Evolutionary conservation across 2,797 vertebrate species (phyloP).

Genomic region (Ara ararauna): DNA sequence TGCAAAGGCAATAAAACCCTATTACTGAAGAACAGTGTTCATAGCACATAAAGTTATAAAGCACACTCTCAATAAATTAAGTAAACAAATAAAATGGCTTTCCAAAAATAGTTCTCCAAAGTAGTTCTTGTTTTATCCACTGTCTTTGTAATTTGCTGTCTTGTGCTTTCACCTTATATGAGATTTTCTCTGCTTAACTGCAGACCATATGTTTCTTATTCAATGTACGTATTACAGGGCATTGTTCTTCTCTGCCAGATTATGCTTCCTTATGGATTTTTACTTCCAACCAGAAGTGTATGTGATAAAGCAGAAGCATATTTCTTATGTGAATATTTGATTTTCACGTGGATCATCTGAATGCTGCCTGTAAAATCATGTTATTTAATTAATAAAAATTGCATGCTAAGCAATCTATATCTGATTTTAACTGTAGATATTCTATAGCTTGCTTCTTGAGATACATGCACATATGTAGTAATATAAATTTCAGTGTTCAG

Average conservation of each 20-base stretch:
- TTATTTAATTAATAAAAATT: neutral
- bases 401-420: neutral
- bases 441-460: neutral
- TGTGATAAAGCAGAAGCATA: neutral
- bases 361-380: neutral
- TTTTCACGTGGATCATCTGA: neutral
- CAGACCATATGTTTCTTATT: neutral
- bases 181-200: neutral
- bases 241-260: neutral
- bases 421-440: neutral
- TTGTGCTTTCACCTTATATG: neutral
- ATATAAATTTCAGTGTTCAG: neutral
- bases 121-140: neutral
- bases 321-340: neutral
- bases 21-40: neutral
- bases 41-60: neutral
- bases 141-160: neutral
- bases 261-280: neutral
- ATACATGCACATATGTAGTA: neutral
- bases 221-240: fast-evolving
- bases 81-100: neutral
- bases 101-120: neutral
- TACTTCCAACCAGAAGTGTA: neutral
- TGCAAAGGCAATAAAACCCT: neutral
- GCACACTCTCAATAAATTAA: neutral